Evolutionary conservation across 2,113 vertebrate genomes (phyloP), one percentile per base, ranked within the genome.

Genomic region (Corythoichthys haematopterus): DNA sequence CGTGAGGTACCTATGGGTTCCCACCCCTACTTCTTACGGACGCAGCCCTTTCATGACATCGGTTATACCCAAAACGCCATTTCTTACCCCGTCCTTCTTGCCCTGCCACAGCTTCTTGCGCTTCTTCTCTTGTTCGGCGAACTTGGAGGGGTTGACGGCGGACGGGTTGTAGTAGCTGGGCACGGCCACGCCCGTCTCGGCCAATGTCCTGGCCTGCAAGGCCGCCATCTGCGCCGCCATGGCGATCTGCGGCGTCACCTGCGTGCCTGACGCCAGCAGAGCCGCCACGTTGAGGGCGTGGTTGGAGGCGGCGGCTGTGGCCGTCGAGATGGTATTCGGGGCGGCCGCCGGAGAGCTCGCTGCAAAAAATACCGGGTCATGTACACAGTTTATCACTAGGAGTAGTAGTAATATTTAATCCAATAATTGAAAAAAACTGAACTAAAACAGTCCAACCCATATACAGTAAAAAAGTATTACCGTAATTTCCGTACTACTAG

Each of bases 201-300:
- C 97, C 78, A 98, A 82, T 0, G 97, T 96, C 83, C 94, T 98
- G 1, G 97, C 97, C 80, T 99, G 97, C 12, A 99, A 87, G 0
- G 97, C 96, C 63, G 97, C 97, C 97, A 99, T 98, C 55, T 98
- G 97, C 51, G 97, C 97, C 47, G 97, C 97, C 97, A 99, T 98
- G 37, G 97, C 97, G 2, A 99, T 98, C 80, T 99, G 97, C 75
- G 97, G 97, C 12, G 97, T 98, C 71, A 99, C 97, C 82, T 99
- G 97, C 0, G 96, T 98, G 71, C 97, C 97, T 0, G 96, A 97
- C 0, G 96, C 97, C 86, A 99, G 89, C 20, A 99, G 93, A 45
- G 97, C 97, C 0, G 97, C 96, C 12, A 99, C 96, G 0, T 99
- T 98, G 71, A 98, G 93, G 13, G 93, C 94, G 0, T 95, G 95